Evolutionary conservation across 2,113 vertebrate genomes (phyloP).

Genomic region (Eurystomus gularis): DNA sequence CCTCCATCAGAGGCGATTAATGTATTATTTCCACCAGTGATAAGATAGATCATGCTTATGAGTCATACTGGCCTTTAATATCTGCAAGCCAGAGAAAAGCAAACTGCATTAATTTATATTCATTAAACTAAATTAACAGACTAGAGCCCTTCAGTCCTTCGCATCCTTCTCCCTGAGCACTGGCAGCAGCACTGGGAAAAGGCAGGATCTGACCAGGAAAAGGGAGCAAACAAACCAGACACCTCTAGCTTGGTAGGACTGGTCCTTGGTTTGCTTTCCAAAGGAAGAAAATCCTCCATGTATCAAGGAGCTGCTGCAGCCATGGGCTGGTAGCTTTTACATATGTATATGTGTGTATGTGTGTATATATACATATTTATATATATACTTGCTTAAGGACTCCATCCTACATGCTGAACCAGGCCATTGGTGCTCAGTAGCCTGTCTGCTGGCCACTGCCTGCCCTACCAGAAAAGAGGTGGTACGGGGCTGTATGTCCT

Average conservation of each 20-base stretch:
- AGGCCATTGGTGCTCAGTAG: not conserved
- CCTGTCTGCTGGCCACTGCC: fast-evolving
- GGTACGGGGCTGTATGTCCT: fast-evolving
- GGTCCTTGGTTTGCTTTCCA: not conserved
- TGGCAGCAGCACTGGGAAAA: not conserved
- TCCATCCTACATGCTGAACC: not conserved
- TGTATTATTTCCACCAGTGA: not conserved
- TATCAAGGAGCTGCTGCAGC: not conserved
- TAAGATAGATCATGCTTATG: not conserved
- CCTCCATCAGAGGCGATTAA: not conserved
- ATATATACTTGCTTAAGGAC: not conserved
- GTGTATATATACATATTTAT: not conserved
- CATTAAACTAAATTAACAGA: constrained; percentile 25
- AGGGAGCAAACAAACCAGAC: not conserved
- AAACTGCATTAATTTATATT: constrained; percentile 27
- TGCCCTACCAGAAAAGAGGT: not conserved
- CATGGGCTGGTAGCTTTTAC: not conserved
- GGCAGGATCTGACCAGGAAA: not conserved
- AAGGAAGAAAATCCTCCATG: not conserved
- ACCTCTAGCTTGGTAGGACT: not conserved
- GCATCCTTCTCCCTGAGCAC: not conserved
- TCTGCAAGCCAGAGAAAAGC: constrained; percentile 23
- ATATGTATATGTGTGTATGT: too few relatives aligned
- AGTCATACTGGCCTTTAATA: not conserved
- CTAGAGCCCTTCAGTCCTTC: not conserved